These are phyloP conservation scores for Cheilosia vulpina DNA, from an alignment of 2,888 invertebrate genomes.

Conservation along the genomic window DNA sequence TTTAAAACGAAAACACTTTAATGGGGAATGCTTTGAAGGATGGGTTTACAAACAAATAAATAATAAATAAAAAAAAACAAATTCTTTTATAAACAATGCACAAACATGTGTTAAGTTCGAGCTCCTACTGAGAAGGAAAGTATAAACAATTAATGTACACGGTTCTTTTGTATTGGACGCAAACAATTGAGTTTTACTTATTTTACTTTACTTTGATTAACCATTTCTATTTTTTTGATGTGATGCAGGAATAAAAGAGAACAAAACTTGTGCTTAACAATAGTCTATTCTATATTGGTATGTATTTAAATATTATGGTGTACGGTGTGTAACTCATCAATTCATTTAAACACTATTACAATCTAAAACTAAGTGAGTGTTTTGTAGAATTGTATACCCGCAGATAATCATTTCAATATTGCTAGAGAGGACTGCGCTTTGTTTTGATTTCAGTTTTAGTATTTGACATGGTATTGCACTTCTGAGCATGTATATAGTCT, in stretches of 20 bases:
- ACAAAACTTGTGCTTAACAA: conserved; percentile 33
- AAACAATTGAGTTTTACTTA: conserved; percentile 32
- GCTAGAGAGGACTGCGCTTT: not conserved
- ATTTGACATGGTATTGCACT: conserved; percentile 36
- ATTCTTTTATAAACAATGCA: too few species aligned
- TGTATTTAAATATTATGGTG: not conserved
- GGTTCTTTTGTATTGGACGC: conserved; percentile 26
- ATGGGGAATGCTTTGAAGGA: conserved; percentile 16
- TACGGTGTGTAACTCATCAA: conserved; percentile 21
- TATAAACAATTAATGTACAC: conserved; percentile 20
- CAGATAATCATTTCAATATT: too few species aligned
- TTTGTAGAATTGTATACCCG: too few species aligned
- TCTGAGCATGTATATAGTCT: not conserved
- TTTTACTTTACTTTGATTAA: not conserved
- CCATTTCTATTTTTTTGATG: conserved; percentile 4
- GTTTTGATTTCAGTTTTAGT: not conserved
- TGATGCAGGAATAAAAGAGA: conserved; percentile 14
- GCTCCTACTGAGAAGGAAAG: not conserved
- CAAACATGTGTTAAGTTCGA: not conserved
- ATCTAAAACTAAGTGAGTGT: conserved; percentile 9
- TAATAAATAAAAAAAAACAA: not conserved
- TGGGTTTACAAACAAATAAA: not conserved
- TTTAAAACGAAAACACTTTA: conserved; percentile 24
- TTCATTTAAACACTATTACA: conserved; percentile 12
- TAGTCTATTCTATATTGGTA: conserved; percentile 16